Base-by-base conservation (phyloP, 53 echinoderm and acorn worm species). In the Patiria pectinifera region DNA sequence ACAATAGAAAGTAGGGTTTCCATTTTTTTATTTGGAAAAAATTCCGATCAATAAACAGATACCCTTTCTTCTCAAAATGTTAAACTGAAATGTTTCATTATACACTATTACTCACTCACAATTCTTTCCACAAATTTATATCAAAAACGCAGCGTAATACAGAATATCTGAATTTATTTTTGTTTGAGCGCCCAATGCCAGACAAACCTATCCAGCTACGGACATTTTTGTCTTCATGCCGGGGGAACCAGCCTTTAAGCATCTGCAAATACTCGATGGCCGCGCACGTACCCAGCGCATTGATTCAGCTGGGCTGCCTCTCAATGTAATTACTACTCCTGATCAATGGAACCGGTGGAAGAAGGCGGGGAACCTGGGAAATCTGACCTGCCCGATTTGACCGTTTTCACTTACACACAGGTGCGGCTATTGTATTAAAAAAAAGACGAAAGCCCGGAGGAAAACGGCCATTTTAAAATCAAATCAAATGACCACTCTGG, bases 261-360 rank as follows among this genome's bases (percentile, higher is more conserved):
- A 35, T 35, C 63, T 44, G 59, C 35, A 35, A 59, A 59, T 22
- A 48, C 24, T 24, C 19, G 43, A 24, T 11, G 23, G 47, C 7
- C n/a, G 16, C 45, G 45, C 48, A 22, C 48, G 44, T 14, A 45
- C 7, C 3, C 80, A 66, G 21, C 35, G 21, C 45, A 53, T 78
- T 77, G 61, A 87, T 59, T 82, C 82, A 82, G 82, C 82, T 59
- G 45, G 77, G 61, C 35, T 45, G 9, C 61, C 25, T 78, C 62
- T 59, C 16, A 44, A 88, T 35, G 61, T 78, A 78, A 88, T 88
- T 60, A 78, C 79, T n/a, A 9, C 43, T 78, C 59, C 11, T 1
- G 88, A 59, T 86, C 72, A 86, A 86, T 86, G 69, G 26, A 85
- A 66, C 5, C 63, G 24, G n/a, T 11, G 12, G 19, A 66, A 53